These are phyloP conservation scores for Bombylius discolor DNA, from an alignment of 2,888 invertebrate species.

Conservation along the genomic window DNA sequence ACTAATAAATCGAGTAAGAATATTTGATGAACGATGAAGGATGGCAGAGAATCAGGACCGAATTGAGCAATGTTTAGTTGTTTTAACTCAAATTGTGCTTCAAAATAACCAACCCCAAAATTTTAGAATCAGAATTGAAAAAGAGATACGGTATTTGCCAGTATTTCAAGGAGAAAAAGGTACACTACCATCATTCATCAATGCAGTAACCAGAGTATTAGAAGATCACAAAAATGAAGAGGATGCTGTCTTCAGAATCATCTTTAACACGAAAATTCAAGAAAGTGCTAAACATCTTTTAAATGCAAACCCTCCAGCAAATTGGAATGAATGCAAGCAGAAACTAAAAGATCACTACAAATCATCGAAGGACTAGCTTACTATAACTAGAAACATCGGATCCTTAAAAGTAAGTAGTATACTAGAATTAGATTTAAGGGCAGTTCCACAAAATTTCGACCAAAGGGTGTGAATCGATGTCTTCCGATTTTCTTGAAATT, in stretches of 20 bases:
- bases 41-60: no score
- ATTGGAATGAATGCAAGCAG: not conserved
- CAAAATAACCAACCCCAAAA: no score
- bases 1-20: no score
- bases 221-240: not conserved
- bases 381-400: not conserved
- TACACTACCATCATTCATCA: slow-evolving; percentile 3
- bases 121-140: no score
- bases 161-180: not conserved
- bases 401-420: slow-evolving; percentile 4
- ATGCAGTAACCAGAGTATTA: not conserved
- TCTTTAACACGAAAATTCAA: not conserved
- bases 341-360: not conserved
- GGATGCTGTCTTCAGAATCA: not conserved
- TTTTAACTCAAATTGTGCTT: no score
- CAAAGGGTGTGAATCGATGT: no score
- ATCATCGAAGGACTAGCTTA: not conserved
- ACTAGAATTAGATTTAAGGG: slow-evolving; percentile 9
- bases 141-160: no score
- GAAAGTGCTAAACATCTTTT: not conserved
- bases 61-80: no score
- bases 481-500: no score
- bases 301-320: not conserved
- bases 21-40: no score
- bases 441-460: no score